Evolutionary conservation across 2,888 invertebrate species (phyloP), one percentile per base, ranked within the genome.

Genomic region (Phania funesta): DNA sequence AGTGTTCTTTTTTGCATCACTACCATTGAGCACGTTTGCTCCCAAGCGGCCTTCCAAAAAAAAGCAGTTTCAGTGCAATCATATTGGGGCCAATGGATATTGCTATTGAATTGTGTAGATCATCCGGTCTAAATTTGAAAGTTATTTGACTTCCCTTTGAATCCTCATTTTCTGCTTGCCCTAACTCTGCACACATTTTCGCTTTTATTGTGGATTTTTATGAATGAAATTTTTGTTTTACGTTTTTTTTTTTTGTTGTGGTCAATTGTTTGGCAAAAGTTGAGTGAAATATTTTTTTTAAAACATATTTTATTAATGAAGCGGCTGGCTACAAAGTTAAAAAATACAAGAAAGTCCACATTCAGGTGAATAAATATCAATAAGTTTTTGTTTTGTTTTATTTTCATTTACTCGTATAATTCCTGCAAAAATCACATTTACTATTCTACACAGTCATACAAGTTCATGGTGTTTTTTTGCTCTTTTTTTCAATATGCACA

Each of bases 221-320:
- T 73, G 71, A 73, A 73, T 73, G 71, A 73, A 73, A 20, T 46
- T 54, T 44, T 70, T 60, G 4, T 8, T 41, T 50, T 38, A 38
- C 26, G n/a, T 20, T 65, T 2, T 38, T 58, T 48, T 26, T 50
- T 2, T 38, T 58, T 48, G 18, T 50, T 38, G 44, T 56, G 56
- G 44, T 44, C 56, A 46, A 9, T 8, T 16, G 7, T 35, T 58
- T 44, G 38, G 2, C 16, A 46, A 58, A 58, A 67, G 44, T 38
- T 65, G 24, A 50, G 22, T 26, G 44, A 67, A 44, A 16, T 60
- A 18, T 48, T 64, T 46, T 48, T 64, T 46, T 11, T 62, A 20
- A 13, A 4, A n/a, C 46, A n/a, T 44, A 20, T 44, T 11, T 41
- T 29, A 44, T 68, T 54, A 20, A 29, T 54, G 54, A 68, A 16